Evolutionary conservation across 1,140 invertebrate genomes (phyloP).

Genomic region (Brachionus sp.): DNA sequence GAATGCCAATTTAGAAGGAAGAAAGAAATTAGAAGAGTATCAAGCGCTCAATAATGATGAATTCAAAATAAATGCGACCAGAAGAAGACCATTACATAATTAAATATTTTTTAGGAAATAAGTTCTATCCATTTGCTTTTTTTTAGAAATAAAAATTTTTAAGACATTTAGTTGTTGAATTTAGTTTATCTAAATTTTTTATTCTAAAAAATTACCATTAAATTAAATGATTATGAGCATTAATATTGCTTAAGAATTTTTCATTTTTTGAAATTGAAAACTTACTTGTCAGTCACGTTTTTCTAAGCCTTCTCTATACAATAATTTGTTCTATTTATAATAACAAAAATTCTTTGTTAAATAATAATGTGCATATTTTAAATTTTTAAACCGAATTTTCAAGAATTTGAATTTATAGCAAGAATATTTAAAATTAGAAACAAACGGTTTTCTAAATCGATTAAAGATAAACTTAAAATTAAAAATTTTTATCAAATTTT

Average conservation of each 20-base stretch:
- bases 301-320: background rate
- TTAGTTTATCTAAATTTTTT: background rate
- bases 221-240: background rate
- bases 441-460: too few relatives aligned
- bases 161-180: background rate
- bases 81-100: conserved; percentile 1
- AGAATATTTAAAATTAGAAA: too few relatives aligned
- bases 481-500: background rate
- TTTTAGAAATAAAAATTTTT: background rate
- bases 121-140: background rate
- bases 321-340: background rate
- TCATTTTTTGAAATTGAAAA: background rate
- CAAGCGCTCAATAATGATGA: background rate
- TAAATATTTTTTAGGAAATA: background rate
- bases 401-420: too few relatives aligned
- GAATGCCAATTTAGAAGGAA: background rate
- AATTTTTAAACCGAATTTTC: background rate
- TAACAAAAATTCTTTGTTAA: background rate
- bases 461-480: too few relatives aligned
- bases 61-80: background rate
- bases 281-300: background rate
- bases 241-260: background rate
- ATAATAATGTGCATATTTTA: background rate
- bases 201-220: background rate
- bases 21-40: background rate